These are phyloP conservation scores for Anthopleura xanthogrammica DNA, from an alignment of 92 coral and sea anemone genomes.

Conservation along the genomic window DNA sequence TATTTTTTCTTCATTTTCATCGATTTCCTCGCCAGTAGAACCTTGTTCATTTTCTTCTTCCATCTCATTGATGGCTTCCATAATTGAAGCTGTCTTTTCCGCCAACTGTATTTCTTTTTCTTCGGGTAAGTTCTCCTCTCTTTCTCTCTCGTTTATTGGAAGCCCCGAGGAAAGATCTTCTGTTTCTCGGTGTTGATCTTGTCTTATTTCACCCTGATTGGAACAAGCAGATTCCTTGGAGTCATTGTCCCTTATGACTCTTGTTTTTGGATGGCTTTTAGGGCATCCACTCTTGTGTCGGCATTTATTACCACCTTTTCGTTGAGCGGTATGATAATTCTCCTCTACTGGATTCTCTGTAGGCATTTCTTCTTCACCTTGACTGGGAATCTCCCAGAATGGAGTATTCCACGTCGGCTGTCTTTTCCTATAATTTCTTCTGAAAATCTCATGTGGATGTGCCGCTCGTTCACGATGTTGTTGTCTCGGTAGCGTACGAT, in stretches of 20 bases:
- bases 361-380: slow-evolving; percentile 5
- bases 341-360: background rate
- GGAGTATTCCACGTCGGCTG: slow-evolving; percentile 4
- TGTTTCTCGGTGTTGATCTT: background rate
- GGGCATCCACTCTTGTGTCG: background rate
- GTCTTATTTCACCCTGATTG: background rate
- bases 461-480: background rate
- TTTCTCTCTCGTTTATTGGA: background rate
- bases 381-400: slow-evolving; percentile 15
- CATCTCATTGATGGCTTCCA: background rate
- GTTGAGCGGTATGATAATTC: background rate
- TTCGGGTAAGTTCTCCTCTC: background rate
- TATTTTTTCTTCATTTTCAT: background rate
- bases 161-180: background rate
- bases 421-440: slow-evolving; percentile 3
- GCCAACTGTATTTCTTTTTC: background rate
- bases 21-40: no score
- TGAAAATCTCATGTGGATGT: background rate
- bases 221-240: background rate
- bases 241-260: background rate
- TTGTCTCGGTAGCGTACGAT: slow-evolving; percentile 12
- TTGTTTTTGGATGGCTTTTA: background rate
- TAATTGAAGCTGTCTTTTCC: background rate
- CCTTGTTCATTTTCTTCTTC: no score
- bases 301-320: background rate